Percentiles rank a stretch among this genome's conserved stretches.
Conservation (phyloP, 2,113 vertebrate species). For the Trogon melanurus region DNA sequence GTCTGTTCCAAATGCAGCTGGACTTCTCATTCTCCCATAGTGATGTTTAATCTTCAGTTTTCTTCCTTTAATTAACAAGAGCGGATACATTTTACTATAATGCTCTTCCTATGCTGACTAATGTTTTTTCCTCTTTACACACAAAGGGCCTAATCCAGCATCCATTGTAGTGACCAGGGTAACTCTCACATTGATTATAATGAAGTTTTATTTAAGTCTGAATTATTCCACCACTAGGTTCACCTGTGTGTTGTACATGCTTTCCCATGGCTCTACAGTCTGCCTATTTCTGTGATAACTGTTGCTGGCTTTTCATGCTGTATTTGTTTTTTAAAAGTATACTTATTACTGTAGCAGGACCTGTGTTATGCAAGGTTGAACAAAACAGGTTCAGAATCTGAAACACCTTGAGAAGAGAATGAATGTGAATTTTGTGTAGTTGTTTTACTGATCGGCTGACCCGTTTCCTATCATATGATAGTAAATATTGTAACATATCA, state of each 20-base stretch:
- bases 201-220: not conserved
- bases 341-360: not conserved
- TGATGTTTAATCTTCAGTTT: not conserved
- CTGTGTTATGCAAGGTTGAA: not conserved
- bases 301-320: not conserved
- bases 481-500: too few relatives aligned
- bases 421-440: not conserved
- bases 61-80: conserved; percentile 13
- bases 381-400: not conserved
- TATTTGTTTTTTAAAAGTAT: not conserved
- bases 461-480: not conserved
- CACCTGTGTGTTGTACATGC: not conserved
- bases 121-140: not conserved
- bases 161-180: not conserved
- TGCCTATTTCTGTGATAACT: not conserved
- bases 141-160: not conserved
- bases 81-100: not conserved
- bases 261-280: not conserved
- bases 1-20: not conserved
- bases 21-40: not conserved
- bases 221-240: not conserved
- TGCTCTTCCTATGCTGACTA: not conserved
- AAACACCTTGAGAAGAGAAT: not conserved
- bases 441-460: not conserved
- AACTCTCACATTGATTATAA: not conserved